These are phyloP conservation scores for Acrobeloides nanus DNA, from an alignment of 2,888 invertebrate species.

Conservation along the genomic window DNA sequence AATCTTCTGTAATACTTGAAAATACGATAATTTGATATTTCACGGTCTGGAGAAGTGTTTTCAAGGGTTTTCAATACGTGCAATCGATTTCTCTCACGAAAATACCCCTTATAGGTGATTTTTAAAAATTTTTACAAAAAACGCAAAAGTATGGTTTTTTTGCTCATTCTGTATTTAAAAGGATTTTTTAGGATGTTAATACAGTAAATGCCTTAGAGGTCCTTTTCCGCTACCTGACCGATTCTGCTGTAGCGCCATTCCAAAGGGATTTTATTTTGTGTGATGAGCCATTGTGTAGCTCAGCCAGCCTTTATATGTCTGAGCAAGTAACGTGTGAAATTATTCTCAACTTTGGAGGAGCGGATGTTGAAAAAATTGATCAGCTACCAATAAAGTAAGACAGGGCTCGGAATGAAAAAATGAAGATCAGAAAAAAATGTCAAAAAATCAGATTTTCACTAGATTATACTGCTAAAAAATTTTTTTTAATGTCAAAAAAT, in stretches of 20 bases:
- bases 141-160: too few relatives aligned
- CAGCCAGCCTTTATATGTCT: constrained; percentile 17
- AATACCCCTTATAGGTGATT: too few relatives aligned
- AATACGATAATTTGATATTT: too few relatives aligned
- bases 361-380: constrained; percentile 37
- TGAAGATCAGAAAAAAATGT: not conserved
- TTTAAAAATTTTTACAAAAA: too few relatives aligned
- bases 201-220: constrained; percentile 59
- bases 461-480: too few relatives aligned
- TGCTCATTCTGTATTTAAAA: too few relatives aligned
- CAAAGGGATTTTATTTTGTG: constrained; percentile 58
- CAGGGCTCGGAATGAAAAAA: not conserved
- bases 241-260: constrained; percentile 77
- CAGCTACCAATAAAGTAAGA: constrained; percentile 26
- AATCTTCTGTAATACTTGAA: too few relatives aligned
- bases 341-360: constrained; percentile 38
- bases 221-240: constrained; percentile 73
- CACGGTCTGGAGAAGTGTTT: too few relatives aligned
- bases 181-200: constrained; percentile 7
- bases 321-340: constrained; percentile 32
- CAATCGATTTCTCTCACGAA: too few relatives aligned
- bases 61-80: too few relatives aligned
- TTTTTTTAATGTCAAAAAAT: not conserved
- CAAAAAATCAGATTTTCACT: too few relatives aligned
- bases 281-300: constrained; percentile 35